A percentile compares a stretch with the other conserved stretches of the same genome.
phyloP scores from a whole-genome alignment of 2,888 invertebrate genomes.

The Brachylomia viminalis region DNA sequence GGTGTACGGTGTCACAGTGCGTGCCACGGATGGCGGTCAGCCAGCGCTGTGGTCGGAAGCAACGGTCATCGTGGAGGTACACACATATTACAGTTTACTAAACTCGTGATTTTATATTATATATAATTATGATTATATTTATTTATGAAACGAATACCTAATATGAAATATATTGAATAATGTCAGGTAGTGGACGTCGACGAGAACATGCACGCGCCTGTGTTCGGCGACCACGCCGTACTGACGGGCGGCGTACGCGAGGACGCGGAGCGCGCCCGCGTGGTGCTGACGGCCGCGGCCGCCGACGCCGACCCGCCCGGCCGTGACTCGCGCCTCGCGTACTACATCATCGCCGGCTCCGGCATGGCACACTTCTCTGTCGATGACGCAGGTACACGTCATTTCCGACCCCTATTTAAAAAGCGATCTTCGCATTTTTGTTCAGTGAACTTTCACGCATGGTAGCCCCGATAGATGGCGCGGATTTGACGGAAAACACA shows the following conservation, averaged over 20 bases:
- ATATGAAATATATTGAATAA: not conserved
- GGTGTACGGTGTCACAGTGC: slow-evolving; percentile 96
- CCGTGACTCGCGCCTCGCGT: slow-evolving; percentile 95
- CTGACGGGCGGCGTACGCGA: slow-evolving; percentile 94
- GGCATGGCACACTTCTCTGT: slow-evolving; percentile 98
- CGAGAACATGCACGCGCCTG: slow-evolving; percentile 96
- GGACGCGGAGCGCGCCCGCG: slow-evolving; percentile 94
- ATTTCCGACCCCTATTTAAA: not conserved
- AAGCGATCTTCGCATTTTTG: too few species aligned
- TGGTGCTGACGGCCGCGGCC: slow-evolving; percentile 95
- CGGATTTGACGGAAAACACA: too few species aligned
- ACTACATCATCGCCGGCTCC: slow-evolving; percentile 96
- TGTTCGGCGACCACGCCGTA: slow-evolving; percentile 94
- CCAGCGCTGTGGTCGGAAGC: slow-evolving; percentile 95
- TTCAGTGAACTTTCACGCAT: too few species aligned
- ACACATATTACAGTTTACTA: not conserved
- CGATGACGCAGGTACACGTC: slow-evolving; percentile 94
- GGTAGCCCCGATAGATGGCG: too few species aligned
- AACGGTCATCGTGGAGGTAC: slow-evolving; percentile 93
- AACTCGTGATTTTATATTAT: not conserved
- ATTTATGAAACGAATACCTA: not conserved
- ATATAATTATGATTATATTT: too few species aligned
- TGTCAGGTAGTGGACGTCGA: slow-evolving; percentile 95
- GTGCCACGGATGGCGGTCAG: slow-evolving; percentile 96
- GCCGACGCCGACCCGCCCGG: slow-evolving; percentile 95